Percentiles rank a stretch among this genome's conserved stretches.
Conservation (phyloP, 2,888 invertebrate genomes). For the Pteria penguin region DNA sequence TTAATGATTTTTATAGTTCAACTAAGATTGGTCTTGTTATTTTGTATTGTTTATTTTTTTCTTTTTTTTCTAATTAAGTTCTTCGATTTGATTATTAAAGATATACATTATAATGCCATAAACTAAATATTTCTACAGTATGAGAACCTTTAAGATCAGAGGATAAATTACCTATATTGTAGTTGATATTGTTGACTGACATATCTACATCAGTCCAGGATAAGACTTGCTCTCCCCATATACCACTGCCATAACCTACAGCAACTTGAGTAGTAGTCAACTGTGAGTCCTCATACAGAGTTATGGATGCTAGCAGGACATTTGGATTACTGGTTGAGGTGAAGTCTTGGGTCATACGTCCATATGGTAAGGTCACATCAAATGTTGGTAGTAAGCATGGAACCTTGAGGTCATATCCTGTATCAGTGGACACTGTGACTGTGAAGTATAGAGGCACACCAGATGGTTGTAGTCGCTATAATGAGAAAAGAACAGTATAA, state of each 20-base stretch:
- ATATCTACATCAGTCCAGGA: conserved; percentile 41
- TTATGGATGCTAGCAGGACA: conserved; percentile 52
- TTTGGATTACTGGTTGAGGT: conserved; percentile 59
- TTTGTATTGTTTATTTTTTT: too few relatives aligned
- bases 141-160: too few relatives aligned
- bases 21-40: too few relatives aligned
- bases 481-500: too few relatives aligned
- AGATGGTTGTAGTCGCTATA: conserved; percentile 38
- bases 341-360: conserved; percentile 56
- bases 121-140: too few relatives aligned
- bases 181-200: not conserved
- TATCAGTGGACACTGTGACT: conserved; percentile 60
- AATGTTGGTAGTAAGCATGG: conserved; percentile 59
- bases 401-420: conserved; percentile 49
- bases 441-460: conserved; percentile 64
- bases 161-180: conserved; percentile 13
- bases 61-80: too few relatives aligned
- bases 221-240: conserved; percentile 51
- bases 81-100: too few relatives aligned
- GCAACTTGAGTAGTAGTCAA: conserved; percentile 40
- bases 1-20: too few relatives aligned
- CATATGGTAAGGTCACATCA: conserved; percentile 62
- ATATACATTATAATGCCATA: too few relatives aligned
- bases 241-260: conserved; percentile 50
- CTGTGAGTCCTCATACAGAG: conserved; percentile 60